These are phyloP conservation scores for Drosophila pegasa DNA, from an alignment of 2,888 invertebrate species.

Conservation along the genomic window DNA sequence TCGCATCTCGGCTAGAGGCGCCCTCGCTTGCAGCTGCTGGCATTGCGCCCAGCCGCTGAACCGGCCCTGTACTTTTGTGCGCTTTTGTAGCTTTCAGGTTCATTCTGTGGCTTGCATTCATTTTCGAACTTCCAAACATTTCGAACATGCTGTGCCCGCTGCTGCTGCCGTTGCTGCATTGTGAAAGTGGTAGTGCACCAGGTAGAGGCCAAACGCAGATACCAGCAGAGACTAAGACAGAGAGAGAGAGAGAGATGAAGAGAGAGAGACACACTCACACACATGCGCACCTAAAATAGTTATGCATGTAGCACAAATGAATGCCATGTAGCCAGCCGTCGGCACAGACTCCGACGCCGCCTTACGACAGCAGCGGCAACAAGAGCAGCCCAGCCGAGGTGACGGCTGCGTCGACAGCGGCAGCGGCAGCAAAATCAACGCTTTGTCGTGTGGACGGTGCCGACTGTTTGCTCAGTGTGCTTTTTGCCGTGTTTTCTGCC, in stretches of 20 bases:
- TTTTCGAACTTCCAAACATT: conserved; percentile 72
- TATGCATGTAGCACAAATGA: conserved; percentile 78
- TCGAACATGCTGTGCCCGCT: conserved; percentile 51
- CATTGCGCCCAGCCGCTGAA: conserved; percentile 13
- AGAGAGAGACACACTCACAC: conserved; percentile 25
- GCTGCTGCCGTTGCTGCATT: conserved; percentile 27
- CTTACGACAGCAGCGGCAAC: conserved; percentile 51
- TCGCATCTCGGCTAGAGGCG: background rate
- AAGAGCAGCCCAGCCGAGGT: conserved; percentile 11
- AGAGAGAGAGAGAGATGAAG: conserved; percentile 24
- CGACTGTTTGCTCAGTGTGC: conserved; percentile 63
- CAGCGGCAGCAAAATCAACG: conserved; percentile 59
- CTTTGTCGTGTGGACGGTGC: conserved; percentile 58
- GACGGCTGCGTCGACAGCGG: conserved; percentile 35
- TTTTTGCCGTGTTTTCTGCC: conserved; percentile 63
- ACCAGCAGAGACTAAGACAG: conserved; percentile 23
- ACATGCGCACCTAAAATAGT: conserved; percentile 59
- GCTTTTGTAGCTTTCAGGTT: conserved; percentile 61
- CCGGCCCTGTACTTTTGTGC: conserved; percentile 52
- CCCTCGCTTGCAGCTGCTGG: background rate
- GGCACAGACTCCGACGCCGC: conserved; percentile 72
- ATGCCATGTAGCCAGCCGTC: conserved; percentile 70
- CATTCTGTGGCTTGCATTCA: conserved; percentile 74
- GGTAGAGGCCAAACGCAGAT: conserved; percentile 57
- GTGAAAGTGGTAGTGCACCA: conserved; percentile 78